Base-by-base conservation (phyloP, 2,797 vertebrate species). In the Vespertilio murinus region DNA sequence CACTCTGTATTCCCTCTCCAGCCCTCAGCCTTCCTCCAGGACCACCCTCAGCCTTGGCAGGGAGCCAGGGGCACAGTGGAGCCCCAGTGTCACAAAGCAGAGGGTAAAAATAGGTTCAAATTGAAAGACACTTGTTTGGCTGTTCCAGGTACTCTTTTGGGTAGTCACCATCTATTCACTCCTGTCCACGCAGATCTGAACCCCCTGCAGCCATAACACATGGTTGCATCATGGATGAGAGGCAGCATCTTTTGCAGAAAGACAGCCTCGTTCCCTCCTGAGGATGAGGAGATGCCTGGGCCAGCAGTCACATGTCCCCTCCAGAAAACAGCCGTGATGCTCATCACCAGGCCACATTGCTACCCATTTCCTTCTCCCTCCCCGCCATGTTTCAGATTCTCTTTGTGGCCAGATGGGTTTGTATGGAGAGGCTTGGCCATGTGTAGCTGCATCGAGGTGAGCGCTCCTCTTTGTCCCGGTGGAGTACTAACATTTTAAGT, bases 331-430 rank as follows among this genome's bases (percentile, higher is more conserved):
- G 73, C 23, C 38, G 40, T 23, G 14, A 33, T 64, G 4, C 56
- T 38, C 12, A 35, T 20, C 25, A 45, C 28, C 38, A 69, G 69
- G 45, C 23, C n/a, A 13, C 25, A 2, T 42, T 56, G 85, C 25
- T 23, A 59, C 64, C 75, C 56, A 17, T 13, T 20, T 18, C 18
- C 16, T 5, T 17, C 49, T 5, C 49, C 16, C 17, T 17, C 49
- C 18, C 49, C 17, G 42, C 49, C 47, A 1, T n/a, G 56, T 97
- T 97, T 93, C 90, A 97, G 97, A 93, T 97, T 97, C 64, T 97
- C 56, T 96, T 97, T 95, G 96, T 96, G 96, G 94, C 96, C 97
- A 97, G 96, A 97, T 97, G 96, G 97, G 97, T 97, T 97, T 97
- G 96, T 96, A 97, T 97, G 97, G 96, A 97, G 96, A 97, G 71